Conservation (phyloP, 1,140 invertebrate species). For the Apis florea region DNA sequence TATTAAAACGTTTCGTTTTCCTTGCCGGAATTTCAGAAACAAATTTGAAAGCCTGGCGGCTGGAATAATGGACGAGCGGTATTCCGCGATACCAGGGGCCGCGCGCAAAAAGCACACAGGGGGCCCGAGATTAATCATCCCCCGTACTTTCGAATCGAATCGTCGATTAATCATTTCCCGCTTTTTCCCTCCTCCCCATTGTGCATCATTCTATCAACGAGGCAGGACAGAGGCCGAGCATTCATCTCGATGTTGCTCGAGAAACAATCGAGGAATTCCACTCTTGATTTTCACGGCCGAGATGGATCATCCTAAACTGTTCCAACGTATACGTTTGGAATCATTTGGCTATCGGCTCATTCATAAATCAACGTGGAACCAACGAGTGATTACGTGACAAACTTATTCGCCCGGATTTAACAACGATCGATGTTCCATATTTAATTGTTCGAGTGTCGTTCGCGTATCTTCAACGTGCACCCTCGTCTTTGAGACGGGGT, state of each 20-base stretch:
- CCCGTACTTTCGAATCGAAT: slow-evolving; percentile 1
- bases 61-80: not conserved
- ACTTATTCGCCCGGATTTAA: not conserved
- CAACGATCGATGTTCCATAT: too few species aligned
- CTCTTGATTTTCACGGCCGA: not conserved
- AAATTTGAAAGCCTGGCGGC: not conserved
- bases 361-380: slow-evolving; percentile 1
- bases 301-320: slow-evolving; percentile 12
- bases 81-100: not conserved
- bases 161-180: slow-evolving; percentile 3
- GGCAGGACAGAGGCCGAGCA: not conserved
- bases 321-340: not conserved
- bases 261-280: slow-evolving; percentile 10
- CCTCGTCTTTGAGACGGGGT: too few species aligned
- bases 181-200: not conserved
- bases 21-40: not conserved
- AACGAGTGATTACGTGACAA: not conserved
- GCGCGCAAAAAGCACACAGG: not conserved
- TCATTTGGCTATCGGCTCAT: not conserved
- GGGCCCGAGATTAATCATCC: slow-evolving; percentile 4
- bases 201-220: slow-evolving; percentile 4
- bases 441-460: too few species aligned
- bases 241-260: not conserved
- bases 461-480: too few species aligned
- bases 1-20: not conserved